Conservation (phyloP, 92 coral and sea anemone genomes). For the Palythoa heliodiscus region DNA sequence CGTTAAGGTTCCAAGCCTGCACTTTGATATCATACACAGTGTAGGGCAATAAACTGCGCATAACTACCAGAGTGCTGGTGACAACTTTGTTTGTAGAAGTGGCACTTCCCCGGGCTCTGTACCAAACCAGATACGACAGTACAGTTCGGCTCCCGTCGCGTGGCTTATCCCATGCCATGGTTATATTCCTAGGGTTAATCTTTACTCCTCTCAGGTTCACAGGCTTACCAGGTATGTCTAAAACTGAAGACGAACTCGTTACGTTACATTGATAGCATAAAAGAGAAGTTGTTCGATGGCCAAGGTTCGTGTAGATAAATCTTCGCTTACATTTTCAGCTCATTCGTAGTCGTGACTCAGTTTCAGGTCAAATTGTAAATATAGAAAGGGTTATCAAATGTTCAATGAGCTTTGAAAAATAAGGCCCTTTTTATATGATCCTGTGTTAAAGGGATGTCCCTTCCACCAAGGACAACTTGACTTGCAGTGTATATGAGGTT, state of each 20-base stretch:
- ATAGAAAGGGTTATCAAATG: too few species aligned
- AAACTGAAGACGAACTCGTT: background rate
- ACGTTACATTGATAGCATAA: background rate
- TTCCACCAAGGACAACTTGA: too few species aligned
- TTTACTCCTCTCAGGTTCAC: slow-evolving; percentile 7
- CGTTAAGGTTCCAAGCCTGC: slow-evolving; percentile 52
- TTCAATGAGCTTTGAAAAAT: too few species aligned
- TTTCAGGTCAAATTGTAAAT: too few species aligned
- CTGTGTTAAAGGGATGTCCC: too few species aligned
- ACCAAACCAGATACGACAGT: slow-evolving; percentile 47
- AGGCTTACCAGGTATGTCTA: slow-evolving; percentile 56
- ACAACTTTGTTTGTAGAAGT: slow-evolving; percentile 21
- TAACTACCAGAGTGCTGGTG: slow-evolving; percentile 27
- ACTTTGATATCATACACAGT: slow-evolving; percentile 63
- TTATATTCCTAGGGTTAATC: slow-evolving; percentile 8
- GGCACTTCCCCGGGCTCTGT: slow-evolving; percentile 39
- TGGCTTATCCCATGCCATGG: slow-evolving; percentile 63
- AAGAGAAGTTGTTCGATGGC: background rate
- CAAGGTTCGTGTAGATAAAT: background rate
- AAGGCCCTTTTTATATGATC: too few species aligned
- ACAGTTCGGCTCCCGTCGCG: slow-evolving; percentile 53
- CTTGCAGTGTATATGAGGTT: too few species aligned
- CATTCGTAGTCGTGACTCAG: too few species aligned
- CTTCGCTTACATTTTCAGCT: background rate
- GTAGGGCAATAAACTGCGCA: slow-evolving; percentile 52